These are phyloP conservation scores for Orthosia gracilis DNA, from an alignment of 2,888 invertebrate genomes.

Conservation along the genomic window DNA sequence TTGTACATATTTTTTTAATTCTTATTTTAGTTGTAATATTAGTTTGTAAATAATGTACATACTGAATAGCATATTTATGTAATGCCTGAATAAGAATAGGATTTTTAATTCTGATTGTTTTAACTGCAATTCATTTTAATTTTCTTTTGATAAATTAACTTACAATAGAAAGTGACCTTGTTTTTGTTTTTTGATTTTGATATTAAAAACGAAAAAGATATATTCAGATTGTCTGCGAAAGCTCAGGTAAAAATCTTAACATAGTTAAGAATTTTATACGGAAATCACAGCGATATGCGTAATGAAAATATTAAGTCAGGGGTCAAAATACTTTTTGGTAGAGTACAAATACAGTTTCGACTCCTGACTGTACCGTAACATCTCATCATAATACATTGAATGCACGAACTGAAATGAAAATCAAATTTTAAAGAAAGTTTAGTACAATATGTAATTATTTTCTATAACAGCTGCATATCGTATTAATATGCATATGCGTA, in stretches of 20 bases:
- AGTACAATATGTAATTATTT: neutral
- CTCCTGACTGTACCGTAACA: too few relatives aligned
- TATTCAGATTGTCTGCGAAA: neutral
- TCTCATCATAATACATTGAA: neutral
- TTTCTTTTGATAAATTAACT: neutral
- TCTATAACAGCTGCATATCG: neutral
- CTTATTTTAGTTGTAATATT: too few relatives aligned
- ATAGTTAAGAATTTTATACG: neutral
- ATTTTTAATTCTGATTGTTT: conserved; percentile 16
- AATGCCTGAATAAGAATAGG: neutral
- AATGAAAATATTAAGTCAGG: too few relatives aligned
- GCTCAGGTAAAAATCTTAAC: neutral
- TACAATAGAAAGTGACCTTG: neutral
- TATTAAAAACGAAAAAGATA: too few relatives aligned
- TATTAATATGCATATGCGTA: neutral
- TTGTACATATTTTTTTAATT: too few relatives aligned
- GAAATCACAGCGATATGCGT: too few relatives aligned
- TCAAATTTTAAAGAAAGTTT: neutral
- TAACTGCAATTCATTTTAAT: too few relatives aligned
- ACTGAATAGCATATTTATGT: conserved; percentile 13
- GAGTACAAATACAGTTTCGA: too few relatives aligned
- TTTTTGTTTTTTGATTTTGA: neutral
- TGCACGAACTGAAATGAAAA: neutral
- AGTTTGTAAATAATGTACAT: too few relatives aligned
- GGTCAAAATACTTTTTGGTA: too few relatives aligned